phyloP scores from a whole-genome alignment of 2,797 vertebrate species.

The Danio jaintianensis region DNA sequence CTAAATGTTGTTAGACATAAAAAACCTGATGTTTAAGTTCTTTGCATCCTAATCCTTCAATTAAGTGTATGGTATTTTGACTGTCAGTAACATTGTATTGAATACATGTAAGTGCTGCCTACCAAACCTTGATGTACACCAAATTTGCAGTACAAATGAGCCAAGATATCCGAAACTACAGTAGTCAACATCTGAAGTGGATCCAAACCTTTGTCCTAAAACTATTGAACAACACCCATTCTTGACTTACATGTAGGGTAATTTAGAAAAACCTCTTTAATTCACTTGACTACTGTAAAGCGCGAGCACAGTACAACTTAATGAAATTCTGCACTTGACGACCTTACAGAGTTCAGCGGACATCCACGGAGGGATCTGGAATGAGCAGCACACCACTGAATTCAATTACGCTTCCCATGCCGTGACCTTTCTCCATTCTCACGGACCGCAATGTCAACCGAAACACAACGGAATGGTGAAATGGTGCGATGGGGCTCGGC shows the following conservation, averaged over 20 bases:
- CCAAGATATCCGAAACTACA: too few species aligned
- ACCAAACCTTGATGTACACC: too few species aligned
- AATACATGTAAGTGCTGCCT: too few species aligned
- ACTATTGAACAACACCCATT: too few species aligned
- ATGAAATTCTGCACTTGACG: constrained; percentile 24
- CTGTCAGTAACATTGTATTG: too few species aligned
- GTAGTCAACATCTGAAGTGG: too few species aligned
- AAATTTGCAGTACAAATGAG: too few species aligned
- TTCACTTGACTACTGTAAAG: too few species aligned
- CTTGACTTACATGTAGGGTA: too few species aligned
- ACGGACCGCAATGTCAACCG: neutral
- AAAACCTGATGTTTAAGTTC: constrained; percentile 5
- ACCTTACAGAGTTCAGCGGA: constrained; percentile 31
- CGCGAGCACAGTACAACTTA: neutral
- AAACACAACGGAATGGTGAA: constrained; percentile 27
- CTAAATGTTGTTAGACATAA: neutral
- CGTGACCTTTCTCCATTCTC: constrained; percentile 28
- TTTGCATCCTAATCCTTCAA: constrained; percentile 28
- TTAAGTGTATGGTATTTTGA: too few species aligned
- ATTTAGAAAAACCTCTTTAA: too few species aligned
- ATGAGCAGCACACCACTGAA: constrained; percentile 24
- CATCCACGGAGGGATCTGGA: constrained; percentile 30
- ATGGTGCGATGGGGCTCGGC: constrained; percentile 4
- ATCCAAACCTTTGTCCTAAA: too few species aligned
- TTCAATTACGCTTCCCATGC: constrained; percentile 33